Evolutionary conservation across 2,113 vertebrate genomes (phyloP).

Genomic region (Brevimyrus niger): DNA sequence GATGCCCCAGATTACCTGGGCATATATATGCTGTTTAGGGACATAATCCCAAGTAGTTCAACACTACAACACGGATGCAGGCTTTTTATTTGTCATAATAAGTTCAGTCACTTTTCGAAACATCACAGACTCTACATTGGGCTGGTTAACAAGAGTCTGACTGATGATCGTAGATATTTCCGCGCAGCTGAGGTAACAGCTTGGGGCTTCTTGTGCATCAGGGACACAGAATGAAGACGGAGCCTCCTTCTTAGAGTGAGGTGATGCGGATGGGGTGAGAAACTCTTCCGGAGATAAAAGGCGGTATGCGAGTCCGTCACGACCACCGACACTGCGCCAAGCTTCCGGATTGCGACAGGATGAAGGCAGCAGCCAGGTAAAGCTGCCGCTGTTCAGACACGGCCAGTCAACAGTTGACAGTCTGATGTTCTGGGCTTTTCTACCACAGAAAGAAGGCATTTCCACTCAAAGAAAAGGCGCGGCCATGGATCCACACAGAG

Average conservation of each 20-base stretch:
- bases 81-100: not conserved
- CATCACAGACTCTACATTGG: not conserved
- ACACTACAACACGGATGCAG: not conserved
- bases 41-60: conserved; percentile 2
- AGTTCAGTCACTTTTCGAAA: not conserved
- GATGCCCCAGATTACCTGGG: not conserved
- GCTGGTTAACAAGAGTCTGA: not conserved
- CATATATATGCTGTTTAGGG: not conserved
- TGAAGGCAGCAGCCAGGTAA: not conserved
- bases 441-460: not conserved
- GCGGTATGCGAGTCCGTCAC: not conserved
- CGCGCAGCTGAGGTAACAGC: not conserved
- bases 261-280: not conserved
- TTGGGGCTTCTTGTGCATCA: not conserved
- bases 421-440: not conserved
- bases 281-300: not conserved
- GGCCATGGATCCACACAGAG: not conserved
- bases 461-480: not conserved
- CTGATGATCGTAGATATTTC: not conserved
- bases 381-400: not conserved
- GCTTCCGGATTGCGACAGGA: not conserved
- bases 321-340: not conserved
- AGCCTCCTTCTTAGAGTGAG: not conserved
- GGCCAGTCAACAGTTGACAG: not conserved
- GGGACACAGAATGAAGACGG: not conserved